Conservation (phyloP, 2,797 vertebrate genomes). For the Melanogrammus aeglefinus region DNA sequence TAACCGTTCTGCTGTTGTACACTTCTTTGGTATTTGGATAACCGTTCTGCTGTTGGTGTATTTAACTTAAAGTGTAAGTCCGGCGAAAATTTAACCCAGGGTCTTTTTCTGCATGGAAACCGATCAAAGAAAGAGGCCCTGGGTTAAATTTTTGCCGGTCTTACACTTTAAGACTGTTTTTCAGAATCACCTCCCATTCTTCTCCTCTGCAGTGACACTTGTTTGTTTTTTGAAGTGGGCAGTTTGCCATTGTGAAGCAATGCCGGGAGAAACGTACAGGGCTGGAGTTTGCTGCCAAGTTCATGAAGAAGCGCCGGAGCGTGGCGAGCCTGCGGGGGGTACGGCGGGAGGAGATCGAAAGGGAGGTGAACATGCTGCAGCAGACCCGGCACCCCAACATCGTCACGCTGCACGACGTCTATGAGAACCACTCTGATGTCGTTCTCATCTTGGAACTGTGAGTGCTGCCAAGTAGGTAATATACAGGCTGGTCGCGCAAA, state of each 20-base stretch:
- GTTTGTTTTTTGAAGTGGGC: slow-evolving; percentile 74
- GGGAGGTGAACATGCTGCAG: slow-evolving; percentile 89
- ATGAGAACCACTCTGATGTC: slow-evolving; percentile 93
- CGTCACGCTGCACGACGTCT: slow-evolving; percentile 88
- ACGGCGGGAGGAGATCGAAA: slow-evolving; percentile 88
- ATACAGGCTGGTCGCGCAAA: neutral
- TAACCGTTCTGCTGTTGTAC: too few species aligned
- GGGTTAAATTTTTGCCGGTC: too few species aligned
- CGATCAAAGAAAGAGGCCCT: too few species aligned
- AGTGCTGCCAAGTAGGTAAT: slow-evolving; percentile 29
- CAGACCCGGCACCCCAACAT: slow-evolving; percentile 87
- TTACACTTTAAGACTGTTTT: neutral
- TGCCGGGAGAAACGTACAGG: slow-evolving; percentile 84
- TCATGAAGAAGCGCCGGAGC: slow-evolving; percentile 95
- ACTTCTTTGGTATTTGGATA: too few species aligned
- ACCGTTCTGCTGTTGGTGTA: too few species aligned
- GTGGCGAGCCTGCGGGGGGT: slow-evolving; percentile 86
- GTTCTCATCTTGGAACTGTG: slow-evolving; percentile 90
- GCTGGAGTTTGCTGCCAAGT: slow-evolving; percentile 86
- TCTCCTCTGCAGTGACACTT: neutral
- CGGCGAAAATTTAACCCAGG: too few species aligned
- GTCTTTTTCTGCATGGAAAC: too few species aligned
- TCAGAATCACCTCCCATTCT: too few species aligned
- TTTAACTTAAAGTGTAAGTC: neutral
- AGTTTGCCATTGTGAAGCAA: slow-evolving; percentile 94